Evolutionary conservation across 2,888 invertebrate genomes (phyloP).

Genomic region (Helobdella robusta): DNA sequence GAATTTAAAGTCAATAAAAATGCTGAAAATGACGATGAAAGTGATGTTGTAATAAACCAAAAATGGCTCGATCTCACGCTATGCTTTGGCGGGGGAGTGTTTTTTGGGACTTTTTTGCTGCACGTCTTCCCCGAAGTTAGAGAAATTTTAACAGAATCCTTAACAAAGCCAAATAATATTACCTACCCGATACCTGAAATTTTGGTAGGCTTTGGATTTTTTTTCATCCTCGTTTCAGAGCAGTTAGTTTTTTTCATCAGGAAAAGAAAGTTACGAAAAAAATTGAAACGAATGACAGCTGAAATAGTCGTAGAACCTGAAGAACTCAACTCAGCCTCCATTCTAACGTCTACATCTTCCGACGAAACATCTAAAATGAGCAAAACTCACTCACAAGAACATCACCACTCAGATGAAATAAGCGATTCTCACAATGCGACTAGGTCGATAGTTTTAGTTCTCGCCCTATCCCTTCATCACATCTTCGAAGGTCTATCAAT

Average conservation of each 20-base stretch:
- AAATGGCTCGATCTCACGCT: too few relatives aligned
- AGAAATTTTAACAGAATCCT: constrained; percentile 36
- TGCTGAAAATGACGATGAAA: not conserved
- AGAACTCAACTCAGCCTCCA: not conserved
- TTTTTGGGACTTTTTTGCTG: constrained; percentile 45
- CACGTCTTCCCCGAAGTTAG: constrained; percentile 43
- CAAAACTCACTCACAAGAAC: not conserved
- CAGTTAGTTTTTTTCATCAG: constrained; percentile 34
- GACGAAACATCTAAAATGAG: too few relatives aligned
- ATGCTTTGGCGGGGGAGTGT: constrained; percentile 46
- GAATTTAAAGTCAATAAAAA: too few relatives aligned
- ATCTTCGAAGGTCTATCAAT: constrained; percentile 56
- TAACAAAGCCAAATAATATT: constrained; percentile 32
- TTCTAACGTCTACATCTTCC: too few relatives aligned
- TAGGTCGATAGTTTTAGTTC: constrained; percentile 51
- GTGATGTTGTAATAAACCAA: constrained; percentile 20
- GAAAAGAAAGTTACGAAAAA: not conserved
- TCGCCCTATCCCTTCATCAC: constrained; percentile 55
- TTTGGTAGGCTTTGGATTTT: constrained; percentile 42
- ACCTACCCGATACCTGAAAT: constrained; percentile 43
- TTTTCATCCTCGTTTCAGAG: constrained; percentile 41
- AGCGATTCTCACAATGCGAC: constrained; percentile 24
- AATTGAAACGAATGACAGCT: not conserved
- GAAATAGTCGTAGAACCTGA: not conserved
- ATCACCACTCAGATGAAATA: not conserved